Evolutionary conservation across 2,888 invertebrate genomes (phyloP).

Genomic region (Lottia gigantea): DNA sequence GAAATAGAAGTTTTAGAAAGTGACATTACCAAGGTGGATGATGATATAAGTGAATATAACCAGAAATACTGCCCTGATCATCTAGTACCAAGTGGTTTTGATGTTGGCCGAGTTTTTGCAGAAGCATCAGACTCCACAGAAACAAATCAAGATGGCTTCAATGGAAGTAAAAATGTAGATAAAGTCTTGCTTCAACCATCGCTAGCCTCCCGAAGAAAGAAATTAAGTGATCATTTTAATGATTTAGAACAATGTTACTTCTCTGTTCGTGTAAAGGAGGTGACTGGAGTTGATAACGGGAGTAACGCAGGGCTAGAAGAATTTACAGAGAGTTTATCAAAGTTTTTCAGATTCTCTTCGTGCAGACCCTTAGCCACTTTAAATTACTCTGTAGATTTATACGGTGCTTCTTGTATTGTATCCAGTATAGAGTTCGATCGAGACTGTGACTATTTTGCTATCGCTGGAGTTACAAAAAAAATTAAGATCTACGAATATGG

Average conservation of each 20-base stretch:
- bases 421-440: constrained; percentile 94
- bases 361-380: constrained; percentile 86
- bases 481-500: constrained; percentile 92
- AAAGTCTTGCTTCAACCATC: constrained; percentile 67
- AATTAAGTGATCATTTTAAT: constrained; percentile 88
- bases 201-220: constrained; percentile 77
- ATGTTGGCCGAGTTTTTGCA: constrained; percentile 37
- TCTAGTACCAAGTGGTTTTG: constrained; percentile 52
- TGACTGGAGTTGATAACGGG: constrained; percentile 41
- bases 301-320: constrained; percentile 67
- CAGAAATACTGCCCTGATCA: constrained; percentile 37
- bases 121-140: constrained; percentile 20
- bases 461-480: constrained; percentile 93
- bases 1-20: constrained; percentile 82
- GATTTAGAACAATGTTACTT: constrained; percentile 91
- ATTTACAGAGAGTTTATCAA: constrained; percentile 86
- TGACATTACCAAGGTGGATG: constrained; percentile 80
- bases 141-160: constrained; percentile 65
- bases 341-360: constrained; percentile 84
- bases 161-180: constrained; percentile 65
- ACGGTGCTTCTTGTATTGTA: constrained; percentile 73
- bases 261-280: constrained; percentile 72
- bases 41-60: constrained; percentile 49
- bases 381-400: constrained; percentile 89
- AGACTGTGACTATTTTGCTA: constrained; percentile 94